phyloP scores from a whole-genome alignment of 2,888 invertebrate species.

The Limnephilus marmoratus region DNA sequence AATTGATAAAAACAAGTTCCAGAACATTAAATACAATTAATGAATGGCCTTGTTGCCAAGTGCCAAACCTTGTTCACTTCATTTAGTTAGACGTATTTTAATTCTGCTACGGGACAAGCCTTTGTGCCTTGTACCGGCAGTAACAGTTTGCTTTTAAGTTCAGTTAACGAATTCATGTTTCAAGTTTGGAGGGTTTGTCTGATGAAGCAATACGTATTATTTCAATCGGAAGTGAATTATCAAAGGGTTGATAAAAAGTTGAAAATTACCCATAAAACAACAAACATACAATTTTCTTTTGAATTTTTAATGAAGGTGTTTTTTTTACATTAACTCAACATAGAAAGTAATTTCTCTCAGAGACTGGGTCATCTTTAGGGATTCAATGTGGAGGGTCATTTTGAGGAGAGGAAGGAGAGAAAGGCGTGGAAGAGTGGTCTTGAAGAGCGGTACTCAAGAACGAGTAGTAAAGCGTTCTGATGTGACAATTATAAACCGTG shows the following conservation, averaged over 20 bases:
- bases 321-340: too few relatives aligned
- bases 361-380: too few relatives aligned
- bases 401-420: too few relatives aligned
- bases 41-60: not conserved
- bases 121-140: not conserved
- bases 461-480: too few relatives aligned
- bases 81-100: not conserved
- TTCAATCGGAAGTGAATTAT: not conserved
- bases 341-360: too few relatives aligned
- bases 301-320: too few relatives aligned
- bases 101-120: not conserved
- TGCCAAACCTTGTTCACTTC: not conserved
- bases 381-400: too few relatives aligned
- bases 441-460: too few relatives aligned
- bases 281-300: too few relatives aligned
- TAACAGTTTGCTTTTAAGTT: not conserved
- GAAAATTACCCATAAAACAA: not conserved
- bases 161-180: not conserved
- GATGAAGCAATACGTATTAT: not conserved
- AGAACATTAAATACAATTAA: conserved; percentile 12
- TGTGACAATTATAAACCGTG: too few relatives aligned
- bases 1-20: conserved; percentile 17
- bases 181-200: not conserved
- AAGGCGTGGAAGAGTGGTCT: too few relatives aligned
- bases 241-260: not conserved